A percentile compares a stretch with the other conserved stretches of the same genome.
These are phyloP conservation scores for Taenaris catops DNA, from an alignment of 2,888 invertebrate species.

Conservation along the genomic window DNA sequence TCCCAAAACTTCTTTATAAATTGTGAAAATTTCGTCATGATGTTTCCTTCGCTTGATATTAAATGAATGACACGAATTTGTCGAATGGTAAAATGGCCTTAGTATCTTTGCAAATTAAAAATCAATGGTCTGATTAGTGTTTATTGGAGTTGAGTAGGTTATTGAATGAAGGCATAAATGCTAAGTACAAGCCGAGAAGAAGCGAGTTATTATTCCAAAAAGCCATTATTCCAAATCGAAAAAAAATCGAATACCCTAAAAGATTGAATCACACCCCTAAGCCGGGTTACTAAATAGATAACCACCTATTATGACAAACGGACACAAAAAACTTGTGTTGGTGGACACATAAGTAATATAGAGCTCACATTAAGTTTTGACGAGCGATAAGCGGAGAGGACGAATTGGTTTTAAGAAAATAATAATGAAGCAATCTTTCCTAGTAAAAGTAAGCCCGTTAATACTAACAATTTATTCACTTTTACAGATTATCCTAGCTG, in stretches of 20 bases:
- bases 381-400: constrained; percentile 25
- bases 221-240: too few relatives aligned
- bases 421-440: background rate
- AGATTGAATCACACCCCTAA: constrained; percentile 35
- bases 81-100: too few relatives aligned
- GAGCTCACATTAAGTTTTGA: constrained; percentile 14
- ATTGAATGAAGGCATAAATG: constrained; percentile 1
- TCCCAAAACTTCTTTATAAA: too few relatives aligned
- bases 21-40: too few relatives aligned
- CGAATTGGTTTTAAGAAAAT: background rate
- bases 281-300: constrained; percentile 43
- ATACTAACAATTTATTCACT: too few relatives aligned
- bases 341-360: constrained; percentile 31
- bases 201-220: too few relatives aligned
- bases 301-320: constrained; percentile 53
- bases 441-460: too few relatives aligned
- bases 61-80: too few relatives aligned
- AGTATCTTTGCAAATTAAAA: too few relatives aligned
- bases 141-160: too few relatives aligned
- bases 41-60: too few relatives aligned
- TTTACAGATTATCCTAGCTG: too few relatives aligned
- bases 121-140: background rate
- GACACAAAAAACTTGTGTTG: constrained; percentile 41
- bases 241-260: constrained; percentile 8
- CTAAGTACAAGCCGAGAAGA: background rate